Percentiles rank a stretch among this genome's conserved stretches.
phyloP scores from a whole-genome alignment of 2,797 vertebrate genomes.

The Parambassis ranga region DNA sequence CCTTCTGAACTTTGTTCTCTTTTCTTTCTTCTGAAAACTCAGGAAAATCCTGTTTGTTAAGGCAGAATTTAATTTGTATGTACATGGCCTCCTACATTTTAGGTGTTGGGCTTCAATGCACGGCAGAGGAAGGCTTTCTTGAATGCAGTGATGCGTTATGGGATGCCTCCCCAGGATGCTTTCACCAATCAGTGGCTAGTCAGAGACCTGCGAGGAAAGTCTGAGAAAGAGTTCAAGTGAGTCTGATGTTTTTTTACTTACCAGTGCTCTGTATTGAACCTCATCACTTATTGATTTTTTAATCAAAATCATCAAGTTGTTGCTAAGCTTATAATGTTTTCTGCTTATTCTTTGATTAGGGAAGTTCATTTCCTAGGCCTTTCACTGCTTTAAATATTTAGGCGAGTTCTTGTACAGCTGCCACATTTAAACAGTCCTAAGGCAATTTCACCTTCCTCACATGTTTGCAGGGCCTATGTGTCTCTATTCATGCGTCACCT shows the following conservation, averaged over 20 bases:
- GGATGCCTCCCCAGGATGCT: slow-evolving; percentile 98
- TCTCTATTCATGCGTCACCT: slow-evolving; percentile 98
- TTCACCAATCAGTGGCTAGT: slow-evolving; percentile 99
- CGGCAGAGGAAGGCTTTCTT: slow-evolving; percentile 98
- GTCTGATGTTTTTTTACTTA: slow-evolving; percentile 4
- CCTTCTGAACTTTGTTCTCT: background rate
- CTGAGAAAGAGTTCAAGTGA: slow-evolving; percentile 99
- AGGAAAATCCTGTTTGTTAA: background rate
- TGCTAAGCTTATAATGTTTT: no score
- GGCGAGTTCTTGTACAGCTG: no score
- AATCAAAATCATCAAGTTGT: no score
- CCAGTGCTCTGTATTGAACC: background rate
- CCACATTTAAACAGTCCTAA: background rate
- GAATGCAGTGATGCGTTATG: slow-evolving; percentile 98
- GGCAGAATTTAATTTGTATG: background rate
- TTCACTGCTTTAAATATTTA: no score
- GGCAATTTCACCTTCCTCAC: background rate
- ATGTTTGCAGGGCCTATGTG: slow-evolving; percentile 88
- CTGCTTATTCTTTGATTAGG: no score
- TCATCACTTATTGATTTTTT: background rate
- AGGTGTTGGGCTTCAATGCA: slow-evolving; percentile 98
- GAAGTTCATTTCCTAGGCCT: no score
- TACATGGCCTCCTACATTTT: background rate
- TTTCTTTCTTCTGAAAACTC: background rate
- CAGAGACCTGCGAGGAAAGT: slow-evolving; percentile 94